Evolutionary conservation across 2,888 invertebrate species (phyloP).

Genomic region (Chloroclysta siterata): DNA sequence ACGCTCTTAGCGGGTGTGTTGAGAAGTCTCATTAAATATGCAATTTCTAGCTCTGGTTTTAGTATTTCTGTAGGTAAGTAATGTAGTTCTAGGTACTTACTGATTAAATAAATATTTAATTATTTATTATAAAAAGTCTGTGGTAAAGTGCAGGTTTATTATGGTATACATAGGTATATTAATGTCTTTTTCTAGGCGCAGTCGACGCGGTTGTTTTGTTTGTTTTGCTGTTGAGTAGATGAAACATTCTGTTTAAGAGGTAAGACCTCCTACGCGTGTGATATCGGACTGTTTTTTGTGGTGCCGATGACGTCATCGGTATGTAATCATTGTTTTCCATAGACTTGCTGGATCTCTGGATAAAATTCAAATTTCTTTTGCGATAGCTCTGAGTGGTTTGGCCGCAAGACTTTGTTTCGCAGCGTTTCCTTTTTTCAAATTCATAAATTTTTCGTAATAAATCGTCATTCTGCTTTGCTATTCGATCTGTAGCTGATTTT

Average conservation of each 20-base stretch:
- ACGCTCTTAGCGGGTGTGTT: no score
- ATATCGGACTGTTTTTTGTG: constrained; percentile 56
- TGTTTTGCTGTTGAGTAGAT: constrained; percentile 60
- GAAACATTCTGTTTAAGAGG: constrained; percentile 59
- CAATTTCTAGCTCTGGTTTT: no score
- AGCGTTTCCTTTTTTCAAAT: constrained; percentile 46
- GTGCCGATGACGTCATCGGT: constrained; percentile 35
- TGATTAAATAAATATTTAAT: no score
- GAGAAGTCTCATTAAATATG: no score
- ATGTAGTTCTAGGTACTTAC: no score
- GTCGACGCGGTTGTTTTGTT: constrained; percentile 33
- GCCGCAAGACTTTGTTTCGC: constrained; percentile 34
- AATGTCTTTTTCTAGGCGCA: constrained; percentile 35
- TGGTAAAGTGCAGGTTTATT: not conserved
- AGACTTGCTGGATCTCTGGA: constrained; percentile 38
- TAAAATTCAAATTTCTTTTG: constrained; percentile 50
- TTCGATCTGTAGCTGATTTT: constrained; percentile 58
- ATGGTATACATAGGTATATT: no score
- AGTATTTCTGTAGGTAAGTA: no score
- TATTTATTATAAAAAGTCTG: not conserved
- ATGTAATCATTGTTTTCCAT: constrained; percentile 42
- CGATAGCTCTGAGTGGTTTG: constrained; percentile 44
- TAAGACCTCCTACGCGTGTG: constrained; percentile 56
- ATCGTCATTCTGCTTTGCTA: constrained; percentile 64
- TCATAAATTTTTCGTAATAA: constrained; percentile 60